These are phyloP conservation scores for Pseudolaguvia tuberculata DNA, from an alignment of 2,113 vertebrate genomes.

Conservation along the genomic window DNA sequence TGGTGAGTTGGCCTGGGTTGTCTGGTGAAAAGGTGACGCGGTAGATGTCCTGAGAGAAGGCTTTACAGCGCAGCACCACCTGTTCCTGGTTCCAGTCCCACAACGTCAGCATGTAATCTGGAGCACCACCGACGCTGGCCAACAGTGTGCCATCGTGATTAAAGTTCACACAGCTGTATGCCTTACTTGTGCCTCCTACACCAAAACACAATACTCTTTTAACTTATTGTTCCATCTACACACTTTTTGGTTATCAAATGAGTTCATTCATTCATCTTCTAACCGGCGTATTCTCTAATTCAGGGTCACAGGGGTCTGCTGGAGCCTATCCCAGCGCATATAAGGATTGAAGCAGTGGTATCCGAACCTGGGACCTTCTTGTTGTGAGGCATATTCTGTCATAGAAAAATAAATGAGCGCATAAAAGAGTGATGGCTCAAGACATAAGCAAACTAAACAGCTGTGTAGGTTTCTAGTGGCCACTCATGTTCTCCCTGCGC, in stretches of 20 bases:
- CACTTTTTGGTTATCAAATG: neutral
- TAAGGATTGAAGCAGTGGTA: too few relatives aligned
- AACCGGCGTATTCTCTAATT: too few relatives aligned
- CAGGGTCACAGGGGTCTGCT: too few relatives aligned
- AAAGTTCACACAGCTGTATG: conserved; percentile 80
- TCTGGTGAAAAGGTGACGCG: conserved; percentile 83
- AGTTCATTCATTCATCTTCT: too few relatives aligned
- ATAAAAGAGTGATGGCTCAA: neutral
- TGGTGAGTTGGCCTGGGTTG: conserved; percentile 78
- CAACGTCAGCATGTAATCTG: conserved; percentile 84
- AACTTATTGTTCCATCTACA: too few relatives aligned
- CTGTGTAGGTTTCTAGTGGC: too few relatives aligned
- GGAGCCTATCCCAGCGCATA: too few relatives aligned
- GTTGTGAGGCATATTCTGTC: too few relatives aligned
- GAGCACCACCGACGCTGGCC: conserved; percentile 78
- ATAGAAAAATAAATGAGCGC: neutral
- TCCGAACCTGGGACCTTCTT: too few relatives aligned
- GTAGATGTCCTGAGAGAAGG: conserved; percentile 86
- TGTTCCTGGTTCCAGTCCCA: conserved; percentile 90
- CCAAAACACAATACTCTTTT: neutral
- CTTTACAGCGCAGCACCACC: conserved; percentile 78
- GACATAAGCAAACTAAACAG: too few relatives aligned
- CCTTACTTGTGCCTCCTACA: conserved; percentile 77
- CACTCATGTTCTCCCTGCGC: too few relatives aligned
- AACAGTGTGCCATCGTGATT: conserved; percentile 75